Percentiles rank a stretch among this genome's conserved stretches.
phyloP scores from a whole-genome alignment of 2,797 vertebrate species.

The Anableps anableps region DNA sequence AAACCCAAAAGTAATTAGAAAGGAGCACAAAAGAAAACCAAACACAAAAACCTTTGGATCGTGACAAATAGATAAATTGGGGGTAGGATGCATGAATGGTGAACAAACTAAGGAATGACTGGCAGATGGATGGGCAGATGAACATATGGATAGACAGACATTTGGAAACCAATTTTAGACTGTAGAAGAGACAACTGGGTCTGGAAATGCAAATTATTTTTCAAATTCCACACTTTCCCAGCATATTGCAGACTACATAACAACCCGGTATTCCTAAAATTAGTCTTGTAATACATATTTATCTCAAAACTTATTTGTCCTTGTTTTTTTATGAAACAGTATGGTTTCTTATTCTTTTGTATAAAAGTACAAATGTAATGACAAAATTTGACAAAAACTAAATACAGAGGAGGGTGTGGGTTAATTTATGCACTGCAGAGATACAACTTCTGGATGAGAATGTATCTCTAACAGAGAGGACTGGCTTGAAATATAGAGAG shows the following conservation, averaged over 20 bases:
- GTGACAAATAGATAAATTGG: background rate
- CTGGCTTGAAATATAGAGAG: constrained; percentile 27
- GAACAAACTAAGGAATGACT: background rate
- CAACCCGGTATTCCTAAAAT: too few species aligned
- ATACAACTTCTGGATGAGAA: constrained; percentile 40
- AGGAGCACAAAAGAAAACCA: background rate
- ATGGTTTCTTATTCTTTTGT: too few species aligned
- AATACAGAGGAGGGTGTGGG: constrained; percentile 31
- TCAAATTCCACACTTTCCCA: too few species aligned
- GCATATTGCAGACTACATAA: too few species aligned
- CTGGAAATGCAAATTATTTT: too few species aligned
- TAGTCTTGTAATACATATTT: constrained; percentile 10
- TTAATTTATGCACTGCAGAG: constrained; percentile 19
- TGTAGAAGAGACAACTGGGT: too few species aligned
- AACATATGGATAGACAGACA: too few species aligned
- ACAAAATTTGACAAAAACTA: constrained; percentile 46
- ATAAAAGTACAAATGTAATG: constrained; percentile 28
- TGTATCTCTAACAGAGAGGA: constrained; percentile 21
- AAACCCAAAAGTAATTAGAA: background rate
- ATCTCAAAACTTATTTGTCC: constrained; percentile 25
- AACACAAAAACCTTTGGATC: background rate
- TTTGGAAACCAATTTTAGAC: too few species aligned
- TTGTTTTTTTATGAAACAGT: constrained; percentile 39
- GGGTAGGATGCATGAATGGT: background rate
- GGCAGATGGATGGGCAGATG: too few species aligned